phyloP scores from a whole-genome alignment of 2,797 vertebrate genomes.

The Agapornis canus region DNA sequence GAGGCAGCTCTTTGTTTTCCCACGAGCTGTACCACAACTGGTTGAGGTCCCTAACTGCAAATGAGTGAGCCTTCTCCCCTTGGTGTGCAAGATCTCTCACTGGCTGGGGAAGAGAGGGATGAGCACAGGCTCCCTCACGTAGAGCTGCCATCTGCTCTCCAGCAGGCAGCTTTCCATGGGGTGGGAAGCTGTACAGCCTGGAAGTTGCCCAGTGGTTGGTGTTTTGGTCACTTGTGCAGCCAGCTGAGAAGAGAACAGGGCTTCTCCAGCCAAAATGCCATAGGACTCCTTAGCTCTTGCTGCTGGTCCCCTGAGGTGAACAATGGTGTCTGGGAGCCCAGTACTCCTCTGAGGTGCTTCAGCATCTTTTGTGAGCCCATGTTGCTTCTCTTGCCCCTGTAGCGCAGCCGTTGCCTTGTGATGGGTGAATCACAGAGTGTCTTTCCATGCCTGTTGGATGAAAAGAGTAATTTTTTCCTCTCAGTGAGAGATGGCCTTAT shows the following conservation, averaged over 20 bases:
- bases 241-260: not conserved
- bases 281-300: fast-evolving
- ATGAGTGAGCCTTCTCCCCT: not conserved
- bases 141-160: not conserved
- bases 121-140: not conserved
- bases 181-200: not conserved
- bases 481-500: not conserved
- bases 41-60: not conserved
- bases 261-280: not conserved
- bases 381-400: not conserved
- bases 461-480: not conserved
- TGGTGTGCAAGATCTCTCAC: not conserved
- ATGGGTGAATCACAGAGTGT: not conserved
- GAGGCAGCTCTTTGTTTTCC: not conserved
- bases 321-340: fast-evolving
- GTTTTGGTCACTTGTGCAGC: not conserved
- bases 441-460: not conserved
- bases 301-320: fast-evolving
- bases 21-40: not conserved
- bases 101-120: not conserved
- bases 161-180: not conserved
- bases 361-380: not conserved
- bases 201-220: not conserved
- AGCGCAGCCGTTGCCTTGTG: not conserved
- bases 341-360: not conserved